Conservation (phyloP, 2,113 vertebrate species). For the Chlamydotis undulata region DNA sequence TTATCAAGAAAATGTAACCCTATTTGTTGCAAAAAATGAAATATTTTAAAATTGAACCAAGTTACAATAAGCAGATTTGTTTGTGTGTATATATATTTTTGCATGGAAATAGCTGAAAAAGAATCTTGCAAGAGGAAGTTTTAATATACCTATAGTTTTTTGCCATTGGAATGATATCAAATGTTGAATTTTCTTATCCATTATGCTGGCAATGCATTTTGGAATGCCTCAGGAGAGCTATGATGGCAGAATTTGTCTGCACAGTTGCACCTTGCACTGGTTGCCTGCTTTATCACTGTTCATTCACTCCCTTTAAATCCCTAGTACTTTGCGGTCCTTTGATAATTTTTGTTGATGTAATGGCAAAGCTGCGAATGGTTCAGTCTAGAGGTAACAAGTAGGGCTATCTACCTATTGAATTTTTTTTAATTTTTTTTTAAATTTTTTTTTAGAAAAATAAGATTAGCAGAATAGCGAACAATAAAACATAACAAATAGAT, state of each 20-base stretch:
- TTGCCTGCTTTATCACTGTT: background rate
- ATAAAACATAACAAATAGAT: background rate
- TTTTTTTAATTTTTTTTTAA: background rate
- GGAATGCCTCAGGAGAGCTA: background rate
- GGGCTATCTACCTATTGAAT: background rate
- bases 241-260: background rate
- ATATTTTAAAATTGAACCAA: background rate
- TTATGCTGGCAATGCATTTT: background rate
- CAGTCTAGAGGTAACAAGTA: background rate
- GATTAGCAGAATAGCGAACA: background rate
- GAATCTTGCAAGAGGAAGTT: background rate
- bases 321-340: background rate
- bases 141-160: background rate
- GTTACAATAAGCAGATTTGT: background rate
- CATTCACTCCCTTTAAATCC: background rate
- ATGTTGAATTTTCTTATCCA: background rate
- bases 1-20: background rate
- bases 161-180: background rate
- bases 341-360: background rate
- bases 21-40: background rate
- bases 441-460: no score
- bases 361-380: background rate
- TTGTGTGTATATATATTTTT: background rate
- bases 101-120: background rate
- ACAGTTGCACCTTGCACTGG: background rate